phyloP scores from a whole-genome alignment of 2,888 invertebrate species.

The Troides oblongomaculatus region DNA sequence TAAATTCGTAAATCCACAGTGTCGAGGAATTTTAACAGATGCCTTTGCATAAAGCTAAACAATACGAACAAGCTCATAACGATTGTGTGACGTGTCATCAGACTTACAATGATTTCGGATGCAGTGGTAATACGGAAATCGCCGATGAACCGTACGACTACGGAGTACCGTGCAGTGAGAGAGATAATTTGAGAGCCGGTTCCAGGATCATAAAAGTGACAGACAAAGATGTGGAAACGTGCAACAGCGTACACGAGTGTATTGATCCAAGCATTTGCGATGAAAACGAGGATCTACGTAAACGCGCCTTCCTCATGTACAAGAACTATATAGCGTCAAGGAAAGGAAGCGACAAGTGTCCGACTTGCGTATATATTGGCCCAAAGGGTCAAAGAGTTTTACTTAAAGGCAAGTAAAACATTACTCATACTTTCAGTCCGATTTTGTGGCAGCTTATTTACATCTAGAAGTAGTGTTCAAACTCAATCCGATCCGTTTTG shows the following conservation, averaged over 20 bases:
- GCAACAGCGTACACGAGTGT: not conserved
- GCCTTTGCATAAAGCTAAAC: not conserved
- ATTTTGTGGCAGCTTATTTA: too few relatives aligned
- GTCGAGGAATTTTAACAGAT: not conserved
- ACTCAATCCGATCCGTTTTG: too few relatives aligned
- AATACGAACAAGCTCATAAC: not conserved
- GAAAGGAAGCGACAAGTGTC: slow-evolving; percentile 9
- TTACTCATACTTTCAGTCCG: too few relatives aligned
- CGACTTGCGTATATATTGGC: slow-evolving; percentile 15
- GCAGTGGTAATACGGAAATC: not conserved
- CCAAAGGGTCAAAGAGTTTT: slow-evolving; percentile 13
- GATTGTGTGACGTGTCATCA: slow-evolving; percentile 1
- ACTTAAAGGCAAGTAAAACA: slow-evolving; percentile 11
- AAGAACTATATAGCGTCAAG: slow-evolving; percentile 13
- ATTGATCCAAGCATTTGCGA: not conserved
- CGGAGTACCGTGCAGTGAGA: not conserved
- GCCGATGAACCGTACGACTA: not conserved
- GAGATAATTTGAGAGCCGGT: not conserved
- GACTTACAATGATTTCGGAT: not conserved
- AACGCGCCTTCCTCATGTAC: slow-evolving; percentile 19
- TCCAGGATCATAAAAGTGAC: slow-evolving; percentile 12
- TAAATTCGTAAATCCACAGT: not conserved
- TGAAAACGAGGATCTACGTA: slow-evolving; percentile 19
- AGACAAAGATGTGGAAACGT: slow-evolving; percentile 24
- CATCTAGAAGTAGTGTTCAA: too few relatives aligned